Evolutionary conservation across 2,797 vertebrate genomes (phyloP).

Genomic region (Protosalanx chinensis): DNA sequence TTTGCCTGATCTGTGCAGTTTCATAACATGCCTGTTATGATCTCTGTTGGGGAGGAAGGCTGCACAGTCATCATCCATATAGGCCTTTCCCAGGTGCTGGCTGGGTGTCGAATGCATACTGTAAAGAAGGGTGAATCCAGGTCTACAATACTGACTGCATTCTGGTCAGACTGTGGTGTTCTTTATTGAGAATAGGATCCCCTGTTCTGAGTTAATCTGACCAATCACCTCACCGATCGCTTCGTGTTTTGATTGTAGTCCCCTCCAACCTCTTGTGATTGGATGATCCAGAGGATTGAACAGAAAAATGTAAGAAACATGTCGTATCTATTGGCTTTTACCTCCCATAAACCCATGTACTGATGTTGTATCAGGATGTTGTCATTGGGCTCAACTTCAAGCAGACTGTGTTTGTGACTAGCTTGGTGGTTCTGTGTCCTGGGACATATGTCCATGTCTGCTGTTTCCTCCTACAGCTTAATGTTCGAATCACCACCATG

Average conservation of each 20-base stretch:
- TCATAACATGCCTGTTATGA: background rate
- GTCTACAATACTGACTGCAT: conserved; percentile 6
- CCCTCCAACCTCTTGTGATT: conserved; percentile 68
- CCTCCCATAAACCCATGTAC: conserved; percentile 30
- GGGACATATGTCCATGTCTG: conserved; percentile 34
- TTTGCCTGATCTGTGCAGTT: conserved; percentile 1
- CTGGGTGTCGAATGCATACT: background rate
- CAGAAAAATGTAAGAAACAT: conserved; percentile 70
- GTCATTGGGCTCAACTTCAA: background rate
- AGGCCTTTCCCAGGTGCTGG: background rate
- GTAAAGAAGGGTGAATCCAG: background rate
- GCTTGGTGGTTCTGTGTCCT: conserved; percentile 16
- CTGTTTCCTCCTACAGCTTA: conserved; percentile 78
- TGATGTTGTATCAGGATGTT: background rate
- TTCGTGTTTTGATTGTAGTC: conserved; percentile 70
- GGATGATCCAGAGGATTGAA: conserved; percentile 70
- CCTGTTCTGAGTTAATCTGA: conserved; percentile 37
- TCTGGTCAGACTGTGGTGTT: background rate
- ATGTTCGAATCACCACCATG: conserved; percentile 95
- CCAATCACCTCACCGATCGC: conserved; percentile 56
- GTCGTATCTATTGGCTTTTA: conserved; percentile 47
- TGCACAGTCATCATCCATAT: background rate
- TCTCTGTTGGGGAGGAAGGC: background rate
- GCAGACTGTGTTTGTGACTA: background rate
- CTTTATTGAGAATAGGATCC: conserved; percentile 42